Percentiles rank a stretch among this genome's conserved stretches.
Evolutionary conservation across 2,797 vertebrate species (phyloP).

Genomic region (Scomberomorus guttatus): DNA sequence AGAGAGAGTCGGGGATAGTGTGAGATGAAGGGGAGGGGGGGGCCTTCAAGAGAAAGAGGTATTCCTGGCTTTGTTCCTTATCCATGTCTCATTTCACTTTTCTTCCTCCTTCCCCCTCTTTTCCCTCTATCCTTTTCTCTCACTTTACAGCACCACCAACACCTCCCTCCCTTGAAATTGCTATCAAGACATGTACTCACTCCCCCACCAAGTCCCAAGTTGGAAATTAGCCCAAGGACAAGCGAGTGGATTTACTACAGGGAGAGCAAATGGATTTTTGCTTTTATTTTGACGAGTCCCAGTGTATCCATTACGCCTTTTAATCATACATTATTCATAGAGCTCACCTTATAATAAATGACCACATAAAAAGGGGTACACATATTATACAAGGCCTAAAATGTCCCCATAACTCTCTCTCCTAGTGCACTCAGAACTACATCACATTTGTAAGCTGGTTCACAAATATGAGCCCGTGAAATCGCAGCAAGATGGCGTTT

Average conservation of each 20-base stretch:
- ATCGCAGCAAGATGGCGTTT: constrained; percentile 49
- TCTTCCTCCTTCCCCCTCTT: constrained; percentile 36
- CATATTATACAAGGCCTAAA: constrained; percentile 81
- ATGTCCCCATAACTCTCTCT: constrained; percentile 73
- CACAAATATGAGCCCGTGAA: constrained; percentile 69
- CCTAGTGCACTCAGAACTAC: constrained; percentile 60
- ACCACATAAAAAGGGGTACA: constrained; percentile 83
- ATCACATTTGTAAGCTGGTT: constrained; percentile 68
- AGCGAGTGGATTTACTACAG: constrained; percentile 83
- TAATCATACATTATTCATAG: constrained; percentile 87
- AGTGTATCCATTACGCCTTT: constrained; percentile 85
- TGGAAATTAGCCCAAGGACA: constrained; percentile 88
- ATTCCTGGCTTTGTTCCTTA: constrained; percentile 77
- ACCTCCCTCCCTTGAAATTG: constrained; percentile 69
- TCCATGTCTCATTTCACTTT: constrained; percentile 70
- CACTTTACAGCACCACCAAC: constrained; percentile 64
- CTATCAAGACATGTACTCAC: constrained; percentile 78
- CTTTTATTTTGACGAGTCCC: constrained; percentile 88
- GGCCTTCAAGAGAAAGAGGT: constrained; percentile 58
- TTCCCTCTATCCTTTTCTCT: constrained; percentile 34
- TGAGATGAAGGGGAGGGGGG: constrained; percentile 52
- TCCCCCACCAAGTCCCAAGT: constrained; percentile 77
- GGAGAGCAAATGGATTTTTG: constrained; percentile 86
- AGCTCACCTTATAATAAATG: constrained; percentile 82
- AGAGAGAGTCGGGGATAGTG: constrained; percentile 46